A percentile compares a stretch with the other conserved stretches of the same genome.
These are phyloP conservation scores for Pammene aurita DNA, from an alignment of 2,888 invertebrate species.

Conservation along the genomic window DNA sequence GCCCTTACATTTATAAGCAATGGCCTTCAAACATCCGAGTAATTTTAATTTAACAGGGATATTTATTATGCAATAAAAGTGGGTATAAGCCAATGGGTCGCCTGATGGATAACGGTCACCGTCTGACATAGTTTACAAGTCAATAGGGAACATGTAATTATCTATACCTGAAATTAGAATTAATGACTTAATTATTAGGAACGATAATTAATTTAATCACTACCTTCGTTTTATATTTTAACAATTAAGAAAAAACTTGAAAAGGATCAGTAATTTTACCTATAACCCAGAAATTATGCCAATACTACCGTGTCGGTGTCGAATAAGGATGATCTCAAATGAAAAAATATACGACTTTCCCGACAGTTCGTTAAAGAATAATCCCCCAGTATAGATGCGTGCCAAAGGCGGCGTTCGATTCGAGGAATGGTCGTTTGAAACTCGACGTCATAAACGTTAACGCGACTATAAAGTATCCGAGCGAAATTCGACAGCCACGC, in stretches of 20 bases:
- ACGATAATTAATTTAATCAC: too few species aligned
- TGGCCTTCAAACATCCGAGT: constrained; percentile 18
- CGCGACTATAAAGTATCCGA: constrained; percentile 53
- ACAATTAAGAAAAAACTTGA: too few species aligned
- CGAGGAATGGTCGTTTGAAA: constrained; percentile 49
- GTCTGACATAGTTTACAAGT: constrained; percentile 10
- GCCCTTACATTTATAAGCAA: constrained; percentile 1
- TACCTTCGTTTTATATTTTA: too few species aligned
- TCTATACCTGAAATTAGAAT: too few species aligned
- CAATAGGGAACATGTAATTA: not conserved
- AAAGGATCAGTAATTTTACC: too few species aligned
- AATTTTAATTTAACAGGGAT: constrained; percentile 26
- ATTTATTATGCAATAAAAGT: constrained; percentile 34
- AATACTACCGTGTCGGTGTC: not conserved
- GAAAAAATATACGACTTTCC: constrained; percentile 39
- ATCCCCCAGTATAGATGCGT: constrained; percentile 51
- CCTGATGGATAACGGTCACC: constrained; percentile 41
- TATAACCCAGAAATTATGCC: not conserved
- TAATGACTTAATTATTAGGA: too few species aligned
- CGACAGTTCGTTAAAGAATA: constrained; percentile 46
- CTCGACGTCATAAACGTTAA: constrained; percentile 52
- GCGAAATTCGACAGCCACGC: constrained; percentile 44
- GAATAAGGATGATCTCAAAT: constrained; percentile 34
- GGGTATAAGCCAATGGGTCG: constrained; percentile 29
- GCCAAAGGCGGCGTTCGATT: constrained; percentile 51